phyloP scores from a whole-genome alignment of 2,888 invertebrate genomes.

The Seira musarum region DNA sequence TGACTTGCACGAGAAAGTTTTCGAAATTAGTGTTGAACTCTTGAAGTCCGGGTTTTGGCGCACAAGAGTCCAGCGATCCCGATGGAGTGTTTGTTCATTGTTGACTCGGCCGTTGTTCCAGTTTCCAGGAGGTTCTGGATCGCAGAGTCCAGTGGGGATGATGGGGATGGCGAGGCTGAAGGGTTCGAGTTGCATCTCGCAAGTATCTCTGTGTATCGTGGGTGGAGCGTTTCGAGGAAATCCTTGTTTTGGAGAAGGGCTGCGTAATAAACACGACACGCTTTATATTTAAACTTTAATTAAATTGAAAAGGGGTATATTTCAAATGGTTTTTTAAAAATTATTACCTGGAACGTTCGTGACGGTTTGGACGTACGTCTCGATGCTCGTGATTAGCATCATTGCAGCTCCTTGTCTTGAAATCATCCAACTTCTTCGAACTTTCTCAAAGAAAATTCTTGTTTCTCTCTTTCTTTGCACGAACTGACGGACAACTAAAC shows the following conservation, averaged over 20 bases:
- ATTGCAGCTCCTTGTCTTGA: too few species aligned
- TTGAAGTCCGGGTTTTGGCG: conserved; percentile 62
- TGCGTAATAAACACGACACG: too few species aligned
- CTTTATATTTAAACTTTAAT: too few species aligned
- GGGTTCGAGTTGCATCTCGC: conserved; percentile 23
- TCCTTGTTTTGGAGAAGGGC: conserved; percentile 24
- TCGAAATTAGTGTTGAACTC: conserved; percentile 62
- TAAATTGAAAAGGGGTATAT: too few species aligned
- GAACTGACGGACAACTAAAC: too few species aligned
- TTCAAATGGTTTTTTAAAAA: too few species aligned
- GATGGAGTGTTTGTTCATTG: conserved; percentile 37
- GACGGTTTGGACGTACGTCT: conserved; percentile 12
- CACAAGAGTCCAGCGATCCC: conserved; percentile 57
- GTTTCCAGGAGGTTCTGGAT: conserved; percentile 26
- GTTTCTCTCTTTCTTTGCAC: too few species aligned
- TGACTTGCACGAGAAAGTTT: conserved; percentile 57
- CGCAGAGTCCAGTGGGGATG: conserved; percentile 20
- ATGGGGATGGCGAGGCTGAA: conserved; percentile 2
- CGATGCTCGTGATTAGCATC: conserved; percentile 27
- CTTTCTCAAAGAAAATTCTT: too few species aligned
- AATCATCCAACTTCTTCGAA: too few species aligned
- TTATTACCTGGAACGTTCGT: conserved; percentile 19
- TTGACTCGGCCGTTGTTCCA: background rate
- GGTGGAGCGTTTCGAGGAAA: conserved; percentile 27
- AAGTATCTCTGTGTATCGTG: conserved; percentile 25